Evolutionary conservation across 2,113 vertebrate genomes (phyloP), one percentile per base, ranked within the genome.

Genomic region (Tupaia tana): DNA sequence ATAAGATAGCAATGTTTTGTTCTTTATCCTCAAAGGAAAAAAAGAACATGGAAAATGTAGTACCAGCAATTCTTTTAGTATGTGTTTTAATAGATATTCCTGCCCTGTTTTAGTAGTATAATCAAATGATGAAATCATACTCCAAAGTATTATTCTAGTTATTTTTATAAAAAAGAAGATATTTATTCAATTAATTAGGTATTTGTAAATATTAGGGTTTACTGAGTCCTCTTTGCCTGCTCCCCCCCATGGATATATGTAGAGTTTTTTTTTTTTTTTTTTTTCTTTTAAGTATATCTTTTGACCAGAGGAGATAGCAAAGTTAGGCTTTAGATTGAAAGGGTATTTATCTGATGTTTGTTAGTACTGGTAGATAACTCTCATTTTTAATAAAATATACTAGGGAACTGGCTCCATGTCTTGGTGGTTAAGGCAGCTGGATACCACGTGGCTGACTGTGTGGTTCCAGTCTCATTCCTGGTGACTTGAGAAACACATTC

Each of bases 111-210:
- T 81, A 86, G 15, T 66, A 58, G 14, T 66, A n/a, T 1, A 22
- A 92, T 84, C 25, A 91, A 67, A 56, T 74, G 71, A 70, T 90
- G 69, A 59, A 86, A 90, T 78, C 54, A 43, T n/a, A 70, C 9
- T 56, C 16, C 6, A 43, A 7, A 74, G 12, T 58, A 61, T 31
- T 34, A 56, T 52, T 54, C 22, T 77, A 71, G 8, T 78, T 73
- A 75, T 90, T 90, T 86, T 22, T 73, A 8, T 34, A 63, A 79
- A 67, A 0, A 14, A 43, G 43, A 43, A 43, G 43, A 43, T 43
- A 43, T 43, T 74, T 81, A 73, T 59, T 27, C 4, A 83, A 14
- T 70, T 77, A 78, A 82, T 66, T 80, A 11, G 10, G n/a, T 71
- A 43, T 31, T 82, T 80, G 1, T 71, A 59, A 64, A 75, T 54